Evolutionary conservation across 2,888 invertebrate genomes (phyloP), one percentile per base, ranked within the genome.

Genomic region (Argyresthia goedartella): DNA sequence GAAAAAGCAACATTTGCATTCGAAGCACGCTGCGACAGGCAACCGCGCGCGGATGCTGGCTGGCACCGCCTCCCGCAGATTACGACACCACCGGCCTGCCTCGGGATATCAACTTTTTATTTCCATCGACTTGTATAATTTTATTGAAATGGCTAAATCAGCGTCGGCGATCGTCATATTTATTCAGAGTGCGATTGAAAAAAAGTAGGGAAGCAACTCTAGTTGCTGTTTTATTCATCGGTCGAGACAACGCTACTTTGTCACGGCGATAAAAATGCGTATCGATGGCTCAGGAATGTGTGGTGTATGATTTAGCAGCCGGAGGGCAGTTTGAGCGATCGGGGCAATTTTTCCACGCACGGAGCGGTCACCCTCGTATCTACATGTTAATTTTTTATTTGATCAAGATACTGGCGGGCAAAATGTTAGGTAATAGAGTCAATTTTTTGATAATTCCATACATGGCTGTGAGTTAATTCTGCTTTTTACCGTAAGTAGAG

Each of bases 391-490:
- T 85, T 78, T 82, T 85, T 85, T 76, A 86, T 81, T 77, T 69
- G 81, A 77, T 79, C 80, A 80, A 78, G 80, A 76, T 74, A 67
- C 73, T 77, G 75, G 61, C 53, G 61, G 62, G 76, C 76, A 65
- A 76, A 79, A 75, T 74, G 73, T 79, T 80, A 72, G 67, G 67
- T 85, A 85, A 85, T 86, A 79, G 73, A 79, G 81, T 77, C 82
- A 82, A 85, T 85, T 86, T 82, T 84, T 84, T 77, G 71, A 71
- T 81, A 84, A 81, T 84, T 67, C 73, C 60, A 71, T 63, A 63
- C 62, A 63, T 61, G 63, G 67, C 69, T 76, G 69, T 57, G 67
- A 75, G 67, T 64, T 63, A 25, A 25, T 25, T 25, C 25, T 25
- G 25, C 25, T 25, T 69, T 65, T 67, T 71, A 71, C 64, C 64